Conservation (phyloP, 2,888 invertebrate genomes). For the Formica aserva region DNA sequence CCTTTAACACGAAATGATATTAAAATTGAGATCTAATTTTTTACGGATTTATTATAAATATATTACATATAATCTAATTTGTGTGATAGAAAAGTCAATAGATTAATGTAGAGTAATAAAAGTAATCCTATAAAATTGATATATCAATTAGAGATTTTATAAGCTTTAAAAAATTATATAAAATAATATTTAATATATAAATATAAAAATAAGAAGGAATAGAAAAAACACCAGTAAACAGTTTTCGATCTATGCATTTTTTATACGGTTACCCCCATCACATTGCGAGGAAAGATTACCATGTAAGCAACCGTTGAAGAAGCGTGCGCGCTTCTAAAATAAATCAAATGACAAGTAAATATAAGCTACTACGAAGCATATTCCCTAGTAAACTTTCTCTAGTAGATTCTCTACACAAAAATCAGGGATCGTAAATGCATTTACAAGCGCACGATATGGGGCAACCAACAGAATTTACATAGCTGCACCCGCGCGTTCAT, state of each 20-base stretch:
- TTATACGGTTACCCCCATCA: background rate
- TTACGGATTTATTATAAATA: background rate
- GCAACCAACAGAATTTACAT: slow-evolving; percentile 67
- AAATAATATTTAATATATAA: background rate
- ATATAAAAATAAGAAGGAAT: background rate
- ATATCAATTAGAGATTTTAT: background rate
- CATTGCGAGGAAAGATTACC: slow-evolving; percentile 42
- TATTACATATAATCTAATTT: slow-evolving; percentile 5
- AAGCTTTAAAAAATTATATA: background rate
- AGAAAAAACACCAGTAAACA: background rate
- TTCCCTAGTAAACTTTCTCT: slow-evolving; percentile 74
- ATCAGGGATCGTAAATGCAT: slow-evolving; percentile 71
- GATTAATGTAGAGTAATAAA: background rate
- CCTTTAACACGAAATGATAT: slow-evolving; percentile 11
- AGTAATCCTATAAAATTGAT: background rate
- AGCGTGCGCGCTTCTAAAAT: slow-evolving; percentile 70
- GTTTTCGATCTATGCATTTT: background rate
- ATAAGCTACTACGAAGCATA: slow-evolving; percentile 74
- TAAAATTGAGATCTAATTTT: slow-evolving; percentile 11
- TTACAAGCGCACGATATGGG: slow-evolving; percentile 68
- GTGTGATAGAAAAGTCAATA: background rate
- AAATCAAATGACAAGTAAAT: slow-evolving; percentile 78
- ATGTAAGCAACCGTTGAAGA: slow-evolving; percentile 62
- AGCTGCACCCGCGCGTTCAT: slow-evolving; percentile 29
- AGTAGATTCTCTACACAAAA: slow-evolving; percentile 58